Base-by-base conservation (phyloP, 2,888 invertebrate genomes). In the Pardosa pseudoannulata region DNA sequence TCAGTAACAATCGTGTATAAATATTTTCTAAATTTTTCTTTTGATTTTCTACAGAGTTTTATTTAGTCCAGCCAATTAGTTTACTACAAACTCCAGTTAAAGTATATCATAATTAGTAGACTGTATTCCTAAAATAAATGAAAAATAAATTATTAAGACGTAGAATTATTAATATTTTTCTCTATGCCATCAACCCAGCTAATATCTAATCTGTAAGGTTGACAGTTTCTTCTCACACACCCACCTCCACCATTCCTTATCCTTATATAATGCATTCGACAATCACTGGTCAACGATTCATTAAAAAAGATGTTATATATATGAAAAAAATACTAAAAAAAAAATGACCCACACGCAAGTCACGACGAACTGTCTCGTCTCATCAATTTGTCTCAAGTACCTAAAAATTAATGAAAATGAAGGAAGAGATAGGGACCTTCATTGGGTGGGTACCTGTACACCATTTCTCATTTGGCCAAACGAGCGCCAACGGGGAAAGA, bases 301-400 rank as follows among this genome's bases (percentile, higher is more conserved):
- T 83, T 83, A 83, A 83, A 83, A 83, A 76, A 29, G 41, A 79
- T 41, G 36, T 36, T 36, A 9, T 36, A 36, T 36, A n/a, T n/a
- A n/a, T n/a, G n/a, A n/a, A n/a, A n/a, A n/a, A n/a, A n/a, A 7
- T 7, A 36, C 36, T 36, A 36, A 36, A 36, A 9, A n/a, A 9
- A 36, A 36, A 9, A 36, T 9, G n/a, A n/a, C 46, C 64, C 64
- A 68, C 82, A 82, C 82, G 76, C 82, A 46, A 76, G 46, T 46
- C 76, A 68, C 50, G 29, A 64, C 39, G n/a, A 67, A 67, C 68
- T 62, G 36, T 70, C 62, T 76, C 41, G 75, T 75, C 56, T 82
- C 82, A 82, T 82, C 82, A 82, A 82, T 82, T 82, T 82, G 76
- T 82, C 82, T 76, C 76, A 82, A 75, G 50, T 64, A 67, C 65